Evolutionary conservation across 2,113 vertebrate genomes (phyloP), one percentile per base, ranked within the genome.

Genomic region (Toxotes chatareus): DNA sequence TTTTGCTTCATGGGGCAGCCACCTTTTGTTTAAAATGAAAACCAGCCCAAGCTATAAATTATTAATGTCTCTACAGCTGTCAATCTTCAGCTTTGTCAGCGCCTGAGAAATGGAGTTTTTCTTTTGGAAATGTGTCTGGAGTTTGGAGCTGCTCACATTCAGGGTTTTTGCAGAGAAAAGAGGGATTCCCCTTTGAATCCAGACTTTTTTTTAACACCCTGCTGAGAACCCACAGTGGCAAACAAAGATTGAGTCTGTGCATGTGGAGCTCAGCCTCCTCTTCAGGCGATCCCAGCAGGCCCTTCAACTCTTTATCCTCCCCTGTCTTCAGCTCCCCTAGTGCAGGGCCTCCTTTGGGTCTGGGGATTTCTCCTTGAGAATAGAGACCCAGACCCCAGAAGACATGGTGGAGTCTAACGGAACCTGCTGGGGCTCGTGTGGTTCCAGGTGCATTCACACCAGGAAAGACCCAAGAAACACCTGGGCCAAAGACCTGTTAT

Each of bases 241-340:
- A 77, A 88, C 83, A 86, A 80, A 82, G 87, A 60, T 19, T 38
- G 51, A 75, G 73, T 67, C 57, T 1, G 3, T 4, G 8, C 38
- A 97, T 96, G 0, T 97, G 96, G 79, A 96, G 94, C 46, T 97
- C 96, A 0, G 96, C 97, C 88, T 98, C 97, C 79, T 97, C 97
- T 89, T 96, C 96, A 7, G 97, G 97, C 83, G 96, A 93, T 79
- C 97, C 97, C 91, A 97, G 93, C 85, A 97, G 92, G 69, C 96
- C 97, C 88, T 97, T 96, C 65, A 97, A 96, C 83, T 97, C 96
- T 69, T 97, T 96, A 49, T 97, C 96, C 75, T 97, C 96, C 11
- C 94, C 92, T 85, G 94, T 95, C 85, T 96, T 95, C 84, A 95
- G 95, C 23, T 97, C 97, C 75, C 96, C 96, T 47, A 96, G 94